These are phyloP conservation scores for Phaedon cochleariae DNA, from an alignment of 2,888 invertebrate species.

Conservation along the genomic window DNA sequence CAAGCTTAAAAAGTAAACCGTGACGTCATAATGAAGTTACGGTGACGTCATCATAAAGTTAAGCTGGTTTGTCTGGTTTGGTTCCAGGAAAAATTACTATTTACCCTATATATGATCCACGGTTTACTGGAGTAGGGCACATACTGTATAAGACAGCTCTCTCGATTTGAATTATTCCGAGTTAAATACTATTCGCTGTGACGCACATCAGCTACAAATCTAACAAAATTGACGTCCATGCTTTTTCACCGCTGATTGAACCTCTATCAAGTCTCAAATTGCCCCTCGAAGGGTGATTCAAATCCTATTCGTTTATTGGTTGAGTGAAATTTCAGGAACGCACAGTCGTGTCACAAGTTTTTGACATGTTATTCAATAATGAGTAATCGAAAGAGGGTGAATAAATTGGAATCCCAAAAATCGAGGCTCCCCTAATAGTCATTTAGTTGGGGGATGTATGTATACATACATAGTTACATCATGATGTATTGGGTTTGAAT, in stretches of 20 bases:
- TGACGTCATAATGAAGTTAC: too few species aligned
- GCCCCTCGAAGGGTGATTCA: slow-evolving; percentile 35
- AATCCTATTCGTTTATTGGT: slow-evolving; percentile 49
- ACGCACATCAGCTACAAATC: neutral
- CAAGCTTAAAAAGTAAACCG: too few species aligned
- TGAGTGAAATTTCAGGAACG: slow-evolving; percentile 54
- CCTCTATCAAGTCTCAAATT: slow-evolving; percentile 34
- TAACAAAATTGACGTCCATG: slow-evolving; percentile 27
- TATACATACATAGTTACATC: too few species aligned
- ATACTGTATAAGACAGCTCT: too few species aligned
- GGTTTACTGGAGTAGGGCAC: too few species aligned
- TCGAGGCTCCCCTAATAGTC: slow-evolving; percentile 20
- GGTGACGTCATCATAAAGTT: too few species aligned
- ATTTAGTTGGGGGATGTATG: too few species aligned
- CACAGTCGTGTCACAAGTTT: slow-evolving; percentile 47
- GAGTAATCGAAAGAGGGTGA: slow-evolving; percentile 46
- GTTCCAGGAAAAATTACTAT: too few species aligned
- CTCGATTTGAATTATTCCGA: too few species aligned
- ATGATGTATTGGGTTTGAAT: too few species aligned
- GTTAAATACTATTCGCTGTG: neutral
- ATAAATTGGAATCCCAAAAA: slow-evolving; percentile 39
- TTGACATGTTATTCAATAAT: slow-evolving; percentile 50
- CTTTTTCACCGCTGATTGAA: slow-evolving; percentile 34
- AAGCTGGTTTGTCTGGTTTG: too few species aligned
- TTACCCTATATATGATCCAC: too few species aligned